Evolutionary conservation across 2,888 invertebrate genomes (phyloP), one percentile per base, ranked within the genome.

Genomic region (Sphaerophoria rueppellii): DNA sequence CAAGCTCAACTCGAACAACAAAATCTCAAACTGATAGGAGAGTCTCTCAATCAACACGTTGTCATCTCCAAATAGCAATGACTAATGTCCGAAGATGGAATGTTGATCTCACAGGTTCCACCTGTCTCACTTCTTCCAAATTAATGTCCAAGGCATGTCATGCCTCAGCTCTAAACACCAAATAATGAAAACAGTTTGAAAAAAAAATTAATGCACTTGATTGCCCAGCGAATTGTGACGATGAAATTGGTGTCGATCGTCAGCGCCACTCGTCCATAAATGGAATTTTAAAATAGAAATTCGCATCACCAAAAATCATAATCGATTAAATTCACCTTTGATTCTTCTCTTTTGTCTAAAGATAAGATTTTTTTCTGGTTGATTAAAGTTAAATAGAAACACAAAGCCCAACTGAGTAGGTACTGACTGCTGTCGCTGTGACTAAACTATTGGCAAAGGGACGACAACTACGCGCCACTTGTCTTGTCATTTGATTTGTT

Each of bases 251-350:
- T 16, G 24, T 37, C 77, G 57, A 48, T 77, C 50, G 40, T 16
- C 16, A 63, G 50, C 63, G 63, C 50, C 50, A 65, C 50, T 71
- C 70, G 43, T 4, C 16, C 34, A 7, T 48, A 43, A 6, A 69
- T 58, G 37, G 46, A n/a, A 70, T 76, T 67, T 52, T 55, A 48
- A 55, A 63, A 75, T 55, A 55, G 46, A 63, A 75, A 63, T 16
- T 73, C 16, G 43, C 24, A 52, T 16, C 37, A 63, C 54, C 40
- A 16, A 24, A 65, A 50, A 46, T 7, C 6, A 0, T 40, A 2
- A 14, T n/a, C 52, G 16, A 37, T 11, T 54, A 9, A 16, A 43
- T 75, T 58, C 24, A 61, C 67, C 75, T 70, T 70, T 55, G 50
- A 46, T 34, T 55, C 50, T 4, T 43, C 11, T 37, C 50, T 34